These are phyloP conservation scores for Perca fluviatilis DNA, from an alignment of 2,113 vertebrate species.

Conservation along the genomic window DNA sequence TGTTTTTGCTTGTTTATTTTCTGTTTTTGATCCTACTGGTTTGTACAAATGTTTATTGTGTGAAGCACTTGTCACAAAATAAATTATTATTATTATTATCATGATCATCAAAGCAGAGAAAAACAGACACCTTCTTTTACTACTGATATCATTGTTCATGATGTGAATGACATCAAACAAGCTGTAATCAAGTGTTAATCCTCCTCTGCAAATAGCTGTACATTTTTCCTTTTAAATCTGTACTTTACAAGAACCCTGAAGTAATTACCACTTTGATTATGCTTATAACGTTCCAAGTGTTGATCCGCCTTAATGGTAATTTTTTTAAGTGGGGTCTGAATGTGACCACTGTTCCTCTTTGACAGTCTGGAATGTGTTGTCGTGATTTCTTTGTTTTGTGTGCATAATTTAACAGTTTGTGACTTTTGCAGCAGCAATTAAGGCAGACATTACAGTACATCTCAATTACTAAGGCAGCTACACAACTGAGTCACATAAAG, in stretches of 20 bases:
- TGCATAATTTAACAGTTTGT: conserved; percentile 35
- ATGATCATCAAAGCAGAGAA: not conserved
- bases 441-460: conserved; percentile 37
- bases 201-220: conserved; percentile 19
- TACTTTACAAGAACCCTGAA: conserved; percentile 23
- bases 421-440: conserved; percentile 28
- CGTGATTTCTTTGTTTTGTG: not conserved
- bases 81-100: no score
- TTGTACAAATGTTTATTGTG: no score
- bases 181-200: conserved; percentile 34
- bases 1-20: no score
- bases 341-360: conserved; percentile 9
- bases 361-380: not conserved
- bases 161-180: conserved; percentile 18
- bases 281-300: conserved; percentile 23
- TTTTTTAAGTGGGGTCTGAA: conserved; percentile 13
- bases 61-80: no score
- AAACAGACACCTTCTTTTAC: conserved; percentile 10
- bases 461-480: conserved; percentile 67
- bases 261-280: conserved; percentile 51
- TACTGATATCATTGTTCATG: not conserved
- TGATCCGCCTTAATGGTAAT: conserved; percentile 21
- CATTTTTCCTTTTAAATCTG: conserved; percentile 20
- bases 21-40: no score
- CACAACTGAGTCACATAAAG: conserved; percentile 62